Conservation (phyloP, 2,113 vertebrate species). For the Scolopax mira region DNA sequence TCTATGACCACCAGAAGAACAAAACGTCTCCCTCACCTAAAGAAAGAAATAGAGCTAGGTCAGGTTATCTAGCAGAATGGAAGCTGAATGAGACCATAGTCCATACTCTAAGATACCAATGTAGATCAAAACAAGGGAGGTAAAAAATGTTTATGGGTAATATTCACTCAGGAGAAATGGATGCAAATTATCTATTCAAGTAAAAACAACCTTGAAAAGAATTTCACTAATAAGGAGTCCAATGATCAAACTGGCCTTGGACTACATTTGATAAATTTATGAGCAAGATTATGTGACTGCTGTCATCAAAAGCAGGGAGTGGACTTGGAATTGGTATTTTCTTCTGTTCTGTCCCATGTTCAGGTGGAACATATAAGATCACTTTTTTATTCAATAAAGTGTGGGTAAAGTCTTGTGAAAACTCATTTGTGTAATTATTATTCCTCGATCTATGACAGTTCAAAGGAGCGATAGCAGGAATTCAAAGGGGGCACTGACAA, state of each 20-base stretch:
- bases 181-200: neutral
- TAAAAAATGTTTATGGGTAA: neutral
- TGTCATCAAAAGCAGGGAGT: neutral
- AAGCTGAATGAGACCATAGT: neutral
- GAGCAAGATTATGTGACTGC: neutral
- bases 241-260: neutral
- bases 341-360: neutral
- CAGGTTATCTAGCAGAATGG: neutral
- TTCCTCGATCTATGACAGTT: neutral
- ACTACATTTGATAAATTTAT: rapidly evolving
- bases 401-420: neutral
- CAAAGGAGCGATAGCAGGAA: neutral
- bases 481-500: neutral
- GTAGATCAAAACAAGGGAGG: neutral
- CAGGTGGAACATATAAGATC: neutral
- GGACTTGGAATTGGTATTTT: neutral
- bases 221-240: neutral
- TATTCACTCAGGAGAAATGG: neutral
- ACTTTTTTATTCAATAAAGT: neutral
- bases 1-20: neutral
- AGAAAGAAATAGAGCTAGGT: neutral
- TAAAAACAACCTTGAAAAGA: neutral
- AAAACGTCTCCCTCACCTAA: neutral
- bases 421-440: neutral
- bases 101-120: neutral